Evolutionary conservation across 2,113 vertebrate species (phyloP).

Genomic region (Camelus dromedarius): DNA sequence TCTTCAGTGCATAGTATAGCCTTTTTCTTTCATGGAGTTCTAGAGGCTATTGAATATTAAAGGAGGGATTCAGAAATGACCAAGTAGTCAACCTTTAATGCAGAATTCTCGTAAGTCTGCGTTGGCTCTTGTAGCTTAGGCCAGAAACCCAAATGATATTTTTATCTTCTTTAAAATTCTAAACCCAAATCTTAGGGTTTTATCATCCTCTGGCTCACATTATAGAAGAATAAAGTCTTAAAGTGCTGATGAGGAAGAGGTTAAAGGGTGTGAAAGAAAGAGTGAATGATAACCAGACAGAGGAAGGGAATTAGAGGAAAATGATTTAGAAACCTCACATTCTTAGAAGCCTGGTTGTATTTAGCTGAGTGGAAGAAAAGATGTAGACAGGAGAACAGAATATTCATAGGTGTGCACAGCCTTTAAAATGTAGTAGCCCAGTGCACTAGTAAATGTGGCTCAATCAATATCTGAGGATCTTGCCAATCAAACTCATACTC

Average conservation of each 20-base stretch:
- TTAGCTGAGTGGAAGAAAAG: not conserved
- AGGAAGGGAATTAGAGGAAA: not conserved
- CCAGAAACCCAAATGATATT: not conserved
- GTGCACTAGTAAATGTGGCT: not conserved
- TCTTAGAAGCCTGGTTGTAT: not conserved
- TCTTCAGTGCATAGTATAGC: not conserved
- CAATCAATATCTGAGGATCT: not conserved
- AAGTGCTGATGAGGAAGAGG: not conserved
- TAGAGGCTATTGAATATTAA: not conserved
- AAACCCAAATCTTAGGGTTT: not conserved
- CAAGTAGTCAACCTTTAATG: not conserved
- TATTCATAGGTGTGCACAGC: not conserved
- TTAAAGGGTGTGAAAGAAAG: not conserved
- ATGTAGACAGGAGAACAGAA: not conserved
- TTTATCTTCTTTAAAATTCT: not conserved
- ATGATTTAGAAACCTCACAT: not conserved
- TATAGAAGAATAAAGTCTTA: not conserved
- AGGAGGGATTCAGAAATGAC: not conserved
- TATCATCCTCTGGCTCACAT: not conserved
- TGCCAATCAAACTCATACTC: not conserved
- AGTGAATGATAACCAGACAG: not conserved
- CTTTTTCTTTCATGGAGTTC: not conserved
- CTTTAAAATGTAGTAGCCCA: not conserved
- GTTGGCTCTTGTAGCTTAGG: not conserved
- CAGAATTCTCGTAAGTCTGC: not conserved